phyloP scores from a whole-genome alignment of 2,113 vertebrate genomes.

The Prolemur simus region DNA sequence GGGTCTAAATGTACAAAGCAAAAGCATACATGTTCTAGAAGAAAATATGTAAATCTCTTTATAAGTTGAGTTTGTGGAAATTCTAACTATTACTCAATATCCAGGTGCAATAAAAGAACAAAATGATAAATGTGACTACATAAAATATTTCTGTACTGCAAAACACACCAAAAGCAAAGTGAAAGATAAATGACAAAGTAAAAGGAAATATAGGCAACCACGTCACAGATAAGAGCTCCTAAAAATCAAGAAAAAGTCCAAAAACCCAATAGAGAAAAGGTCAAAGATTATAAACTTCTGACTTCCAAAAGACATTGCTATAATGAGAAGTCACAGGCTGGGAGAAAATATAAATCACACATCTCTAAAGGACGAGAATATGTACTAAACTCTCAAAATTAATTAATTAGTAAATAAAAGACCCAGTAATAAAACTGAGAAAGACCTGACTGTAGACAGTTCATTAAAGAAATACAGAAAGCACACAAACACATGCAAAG shows the following conservation, averaged over 20 bases:
- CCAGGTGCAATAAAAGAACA: not conserved
- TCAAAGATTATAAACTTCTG: not conserved
- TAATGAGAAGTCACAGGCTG: not conserved
- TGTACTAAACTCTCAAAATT: not conserved
- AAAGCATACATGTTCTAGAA: not conserved
- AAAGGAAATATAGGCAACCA: not conserved
- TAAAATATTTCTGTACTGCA: not conserved
- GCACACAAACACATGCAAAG: not conserved
- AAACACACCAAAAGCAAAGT: not conserved
- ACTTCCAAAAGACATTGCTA: not conserved
- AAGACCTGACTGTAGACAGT: not conserved
- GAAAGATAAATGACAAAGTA: not conserved
- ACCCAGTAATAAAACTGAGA: not conserved
- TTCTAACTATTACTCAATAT: not conserved
- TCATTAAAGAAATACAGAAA: not conserved
- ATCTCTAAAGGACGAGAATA: not conserved
- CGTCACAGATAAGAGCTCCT: not conserved
- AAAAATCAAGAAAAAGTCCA: not conserved
- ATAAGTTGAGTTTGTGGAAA: not conserved
- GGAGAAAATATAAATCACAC: not conserved
- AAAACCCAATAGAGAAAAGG: not conserved
- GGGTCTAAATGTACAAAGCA: not conserved
- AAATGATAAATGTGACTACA: not conserved
- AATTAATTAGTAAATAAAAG: not conserved
- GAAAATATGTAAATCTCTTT: not conserved